Evolutionary conservation across 2,888 invertebrate species (phyloP).

Genomic region (Aquatica leii): DNA sequence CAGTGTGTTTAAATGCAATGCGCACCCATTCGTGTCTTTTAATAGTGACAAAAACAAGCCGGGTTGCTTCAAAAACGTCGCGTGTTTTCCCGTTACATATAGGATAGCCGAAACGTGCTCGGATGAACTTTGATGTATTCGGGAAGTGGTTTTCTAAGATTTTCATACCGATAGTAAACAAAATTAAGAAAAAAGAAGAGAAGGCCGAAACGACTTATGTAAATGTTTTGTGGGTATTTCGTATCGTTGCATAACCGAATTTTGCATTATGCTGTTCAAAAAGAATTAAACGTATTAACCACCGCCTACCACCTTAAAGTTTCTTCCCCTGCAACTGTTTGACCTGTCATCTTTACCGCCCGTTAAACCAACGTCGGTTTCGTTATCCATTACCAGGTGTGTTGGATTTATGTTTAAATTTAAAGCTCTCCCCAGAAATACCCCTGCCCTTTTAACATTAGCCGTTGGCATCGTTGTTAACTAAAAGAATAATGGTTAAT

Average conservation of each 20-base stretch:
- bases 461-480: too few relatives aligned
- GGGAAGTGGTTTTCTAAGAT: not conserved
- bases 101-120: constrained; percentile 4
- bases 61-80: not conserved
- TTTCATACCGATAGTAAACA: not conserved
- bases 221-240: too few relatives aligned
- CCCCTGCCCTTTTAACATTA: too few relatives aligned
- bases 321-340: too few relatives aligned
- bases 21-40: not conserved
- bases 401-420: too few relatives aligned
- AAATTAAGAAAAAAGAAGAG: not conserved
- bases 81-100: not conserved
- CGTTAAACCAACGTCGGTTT: too few relatives aligned
- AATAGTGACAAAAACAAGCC: not conserved
- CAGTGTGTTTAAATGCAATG: not conserved
- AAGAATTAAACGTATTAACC: not conserved
- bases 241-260: too few relatives aligned
- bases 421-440: too few relatives aligned
- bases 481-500: too few relatives aligned
- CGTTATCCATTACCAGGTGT: too few relatives aligned
- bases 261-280: not conserved
- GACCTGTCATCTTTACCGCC: too few relatives aligned
- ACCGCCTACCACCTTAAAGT: too few relatives aligned
- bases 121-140: not conserved
- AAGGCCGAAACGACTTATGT: not conserved